Evolutionary conservation across 2,113 vertebrate genomes (phyloP).

Genomic region (Nyctereutes procyonoides): DNA sequence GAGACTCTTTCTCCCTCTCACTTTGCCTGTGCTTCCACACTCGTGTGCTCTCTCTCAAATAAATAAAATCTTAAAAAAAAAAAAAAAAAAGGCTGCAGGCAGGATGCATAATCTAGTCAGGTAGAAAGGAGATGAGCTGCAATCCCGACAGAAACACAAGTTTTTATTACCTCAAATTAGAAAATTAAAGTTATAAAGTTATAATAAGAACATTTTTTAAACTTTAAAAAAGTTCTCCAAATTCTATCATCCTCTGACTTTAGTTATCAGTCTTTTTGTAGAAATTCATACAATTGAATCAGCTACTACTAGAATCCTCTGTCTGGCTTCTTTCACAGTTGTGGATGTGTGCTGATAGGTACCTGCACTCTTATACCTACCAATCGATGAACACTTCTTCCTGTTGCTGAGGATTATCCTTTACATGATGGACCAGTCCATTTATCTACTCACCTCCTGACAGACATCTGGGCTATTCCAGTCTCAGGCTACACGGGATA

Average conservation of each 20-base stretch:
- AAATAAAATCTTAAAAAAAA: neutral
- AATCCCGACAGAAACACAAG: neutral
- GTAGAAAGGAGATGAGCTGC: neutral
- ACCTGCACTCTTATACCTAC: rapidly evolving
- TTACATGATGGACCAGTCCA: rapidly evolving
- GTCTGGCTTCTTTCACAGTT: neutral
- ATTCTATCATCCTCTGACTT: neutral
- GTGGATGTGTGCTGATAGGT: rapidly evolving
- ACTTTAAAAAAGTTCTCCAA: neutral
- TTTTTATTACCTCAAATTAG: neutral
- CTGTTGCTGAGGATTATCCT: neutral
- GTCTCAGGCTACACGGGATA: neutral
- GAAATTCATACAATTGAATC: neutral
- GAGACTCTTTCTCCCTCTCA: neutral
- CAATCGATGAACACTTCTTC: rapidly evolving
- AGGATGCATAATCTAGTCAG: neutral
- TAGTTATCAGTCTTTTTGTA: neutral
- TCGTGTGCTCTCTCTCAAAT: neutral
- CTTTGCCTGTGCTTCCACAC: neutral
- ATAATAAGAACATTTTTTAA: neutral
- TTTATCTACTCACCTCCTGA: too few relatives aligned
- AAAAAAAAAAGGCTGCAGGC: neutral
- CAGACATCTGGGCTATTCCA: rapidly evolving
- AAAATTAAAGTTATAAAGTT: neutral
- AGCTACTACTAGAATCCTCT: rapidly evolving